phyloP scores from a whole-genome alignment of 2,888 invertebrate genomes.

The Cataglyphis livida region DNA sequence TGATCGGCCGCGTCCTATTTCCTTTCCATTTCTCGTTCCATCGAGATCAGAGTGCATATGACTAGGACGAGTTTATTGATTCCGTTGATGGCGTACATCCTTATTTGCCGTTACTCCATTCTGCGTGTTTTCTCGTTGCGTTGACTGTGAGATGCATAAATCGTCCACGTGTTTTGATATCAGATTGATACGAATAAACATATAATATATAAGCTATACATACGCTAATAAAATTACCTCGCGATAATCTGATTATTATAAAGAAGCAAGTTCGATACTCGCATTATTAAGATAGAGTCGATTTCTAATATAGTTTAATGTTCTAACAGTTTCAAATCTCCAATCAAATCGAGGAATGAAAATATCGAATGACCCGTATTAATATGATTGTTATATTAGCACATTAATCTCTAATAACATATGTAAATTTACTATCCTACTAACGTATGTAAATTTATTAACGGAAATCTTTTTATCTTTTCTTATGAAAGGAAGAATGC shows the following conservation, averaged over 20 bases:
- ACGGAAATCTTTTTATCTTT: background rate
- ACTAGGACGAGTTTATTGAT: slow-evolving; percentile 41
- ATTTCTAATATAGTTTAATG: background rate
- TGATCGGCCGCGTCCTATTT: slow-evolving; percentile 34
- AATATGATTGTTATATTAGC: background rate
- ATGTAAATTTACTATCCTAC: background rate
- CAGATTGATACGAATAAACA: background rate
- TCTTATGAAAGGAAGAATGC: background rate
- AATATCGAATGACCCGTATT: background rate
- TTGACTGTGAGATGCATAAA: background rate
- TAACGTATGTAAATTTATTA: background rate
- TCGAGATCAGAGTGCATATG: background rate
- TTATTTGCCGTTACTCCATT: background rate
- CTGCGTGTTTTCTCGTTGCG: background rate
- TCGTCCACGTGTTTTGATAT: background rate
- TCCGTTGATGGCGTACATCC: background rate
- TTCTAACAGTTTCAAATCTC: background rate
- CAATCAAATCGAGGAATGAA: background rate
- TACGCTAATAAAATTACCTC: background rate
- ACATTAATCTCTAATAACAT: background rate
- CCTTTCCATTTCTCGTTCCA: slow-evolving; percentile 21
- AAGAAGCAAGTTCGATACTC: background rate
- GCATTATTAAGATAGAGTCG: background rate
- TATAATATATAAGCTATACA: background rate
- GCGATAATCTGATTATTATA: background rate